These are phyloP conservation scores for Styela plicata DNA, from an alignment of 23 tunicate species.

Conservation along the genomic window DNA sequence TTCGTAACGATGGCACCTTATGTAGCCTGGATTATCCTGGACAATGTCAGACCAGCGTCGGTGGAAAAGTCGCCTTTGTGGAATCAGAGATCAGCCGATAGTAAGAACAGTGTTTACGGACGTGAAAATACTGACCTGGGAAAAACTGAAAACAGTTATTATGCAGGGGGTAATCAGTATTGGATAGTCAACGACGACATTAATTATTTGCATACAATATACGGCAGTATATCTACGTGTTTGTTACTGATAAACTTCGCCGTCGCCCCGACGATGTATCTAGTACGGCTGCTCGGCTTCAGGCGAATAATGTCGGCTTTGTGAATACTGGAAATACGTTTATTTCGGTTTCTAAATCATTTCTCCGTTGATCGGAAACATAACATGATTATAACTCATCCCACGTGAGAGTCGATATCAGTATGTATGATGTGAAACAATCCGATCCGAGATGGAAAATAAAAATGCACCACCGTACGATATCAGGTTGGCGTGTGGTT, in stretches of 20 bases:
- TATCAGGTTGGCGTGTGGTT: too few relatives aligned
- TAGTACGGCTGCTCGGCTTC: conserved; percentile 64
- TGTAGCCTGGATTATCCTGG: conserved; percentile 46
- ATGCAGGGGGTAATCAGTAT: background rate
- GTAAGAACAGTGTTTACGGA: background rate
- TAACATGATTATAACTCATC: too few relatives aligned
- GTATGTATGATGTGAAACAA: too few relatives aligned
- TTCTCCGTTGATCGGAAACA: too few relatives aligned
- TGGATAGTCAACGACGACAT: background rate
- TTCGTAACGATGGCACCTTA: conserved; percentile 38
- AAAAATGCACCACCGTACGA: too few relatives aligned
- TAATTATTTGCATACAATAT: background rate
- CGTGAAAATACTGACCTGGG: background rate
- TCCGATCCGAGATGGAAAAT: too few relatives aligned
- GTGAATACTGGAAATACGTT: too few relatives aligned
- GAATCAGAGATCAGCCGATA: background rate
- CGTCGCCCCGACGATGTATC: conserved; percentile 58
- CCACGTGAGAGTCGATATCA: too few relatives aligned
- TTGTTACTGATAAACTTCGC: conserved; percentile 46
- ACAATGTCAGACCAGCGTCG: conserved; percentile 14
- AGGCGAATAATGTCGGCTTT: conserved; percentile 41
- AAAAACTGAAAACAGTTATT: background rate
- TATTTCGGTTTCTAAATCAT: too few relatives aligned
- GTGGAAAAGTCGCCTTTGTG: conserved; percentile 12
- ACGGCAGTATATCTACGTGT: conserved; percentile 31